Conservation (phyloP, 2,797 vertebrate species). For the Mormyrus proboscirostris region DNA sequence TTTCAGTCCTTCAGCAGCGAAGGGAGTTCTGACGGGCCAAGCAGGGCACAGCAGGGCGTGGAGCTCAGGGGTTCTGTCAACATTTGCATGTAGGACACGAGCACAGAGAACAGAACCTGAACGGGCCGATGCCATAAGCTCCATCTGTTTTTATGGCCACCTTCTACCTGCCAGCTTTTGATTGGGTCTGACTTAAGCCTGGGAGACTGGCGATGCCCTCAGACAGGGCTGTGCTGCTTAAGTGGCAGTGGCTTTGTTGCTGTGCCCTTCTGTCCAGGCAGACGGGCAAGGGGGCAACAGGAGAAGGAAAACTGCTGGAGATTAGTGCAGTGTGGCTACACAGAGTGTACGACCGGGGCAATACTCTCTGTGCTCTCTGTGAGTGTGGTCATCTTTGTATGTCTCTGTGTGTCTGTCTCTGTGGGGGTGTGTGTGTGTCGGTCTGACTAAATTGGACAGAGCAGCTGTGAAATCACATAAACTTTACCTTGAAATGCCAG, state of each 20-base stretch:
- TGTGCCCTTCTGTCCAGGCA: not conserved
- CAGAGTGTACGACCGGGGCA: not conserved
- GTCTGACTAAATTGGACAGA: not conserved
- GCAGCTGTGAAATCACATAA: slow-evolving; percentile 7
- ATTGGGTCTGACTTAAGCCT: not conserved
- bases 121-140: not conserved
- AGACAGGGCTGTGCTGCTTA: not conserved
- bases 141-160: not conserved
- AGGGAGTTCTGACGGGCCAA: not conserved
- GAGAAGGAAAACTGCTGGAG: not conserved
- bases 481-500: not conserved
- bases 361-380: not conserved
- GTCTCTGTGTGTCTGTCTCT: not conserved
- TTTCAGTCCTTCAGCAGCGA: not conserved
- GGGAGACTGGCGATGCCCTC: not conserved
- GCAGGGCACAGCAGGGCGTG: not conserved
- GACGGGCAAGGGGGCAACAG: not conserved
- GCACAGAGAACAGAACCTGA: not conserved
- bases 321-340: not conserved
- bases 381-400: not conserved
- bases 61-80: slow-evolving; percentile 19
- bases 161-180: not conserved
- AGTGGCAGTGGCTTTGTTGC: not conserved
- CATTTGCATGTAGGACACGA: slow-evolving; percentile 14
- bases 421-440: not conserved